Evolutionary conservation across 2,113 vertebrate genomes (phyloP).

Genomic region (Drymodes brunneopygia): DNA sequence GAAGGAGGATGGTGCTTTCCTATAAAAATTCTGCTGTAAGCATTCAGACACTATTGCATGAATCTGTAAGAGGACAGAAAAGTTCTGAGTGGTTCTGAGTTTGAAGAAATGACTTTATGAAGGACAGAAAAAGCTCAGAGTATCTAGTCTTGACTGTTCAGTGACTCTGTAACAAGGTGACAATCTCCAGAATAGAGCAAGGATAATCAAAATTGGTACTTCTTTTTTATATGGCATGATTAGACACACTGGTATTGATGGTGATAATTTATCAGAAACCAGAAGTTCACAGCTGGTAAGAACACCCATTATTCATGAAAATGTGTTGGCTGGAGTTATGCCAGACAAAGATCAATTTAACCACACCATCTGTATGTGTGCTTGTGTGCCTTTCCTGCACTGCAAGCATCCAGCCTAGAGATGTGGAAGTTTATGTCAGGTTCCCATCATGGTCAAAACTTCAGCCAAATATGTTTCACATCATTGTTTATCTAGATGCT

Average conservation of each 20-base stretch:
- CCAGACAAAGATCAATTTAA: not conserved
- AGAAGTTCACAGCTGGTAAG: not conserved
- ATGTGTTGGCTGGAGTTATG: not conserved
- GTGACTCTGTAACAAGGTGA: not conserved
- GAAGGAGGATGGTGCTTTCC: not conserved
- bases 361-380: not conserved
- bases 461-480: not conserved
- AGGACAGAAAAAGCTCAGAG: not conserved
- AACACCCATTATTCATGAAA: not conserved
- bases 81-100: not conserved
- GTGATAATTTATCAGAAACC: not conserved
- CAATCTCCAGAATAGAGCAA: not conserved
- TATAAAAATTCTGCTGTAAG: not conserved
- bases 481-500: not conserved
- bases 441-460: not conserved
- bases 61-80: not conserved
- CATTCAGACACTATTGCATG: not conserved
- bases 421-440: not conserved
- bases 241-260: not conserved
- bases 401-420: not conserved
- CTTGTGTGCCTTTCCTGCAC: not conserved
- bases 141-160: not conserved
- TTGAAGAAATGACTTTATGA: not conserved
- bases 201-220: not conserved
- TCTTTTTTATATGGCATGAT: not conserved